phyloP scores from a whole-genome alignment of 2,113 vertebrate genomes.

The Daphoenositta chrysoptera region DNA sequence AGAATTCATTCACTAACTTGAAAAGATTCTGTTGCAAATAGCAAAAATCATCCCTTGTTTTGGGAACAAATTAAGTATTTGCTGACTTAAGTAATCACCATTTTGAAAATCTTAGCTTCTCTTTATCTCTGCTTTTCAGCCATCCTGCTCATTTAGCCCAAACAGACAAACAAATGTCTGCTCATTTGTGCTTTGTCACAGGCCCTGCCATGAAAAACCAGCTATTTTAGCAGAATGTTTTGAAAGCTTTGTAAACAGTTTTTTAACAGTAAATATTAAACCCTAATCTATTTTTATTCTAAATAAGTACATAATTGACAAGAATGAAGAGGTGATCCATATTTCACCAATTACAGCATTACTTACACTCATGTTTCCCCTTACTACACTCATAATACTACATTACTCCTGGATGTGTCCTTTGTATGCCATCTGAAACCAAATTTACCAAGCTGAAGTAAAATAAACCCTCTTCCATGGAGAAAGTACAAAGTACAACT shows the following conservation, averaged over 20 bases:
- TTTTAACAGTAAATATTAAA: neutral
- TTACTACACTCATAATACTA: neutral
- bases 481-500: neutral
- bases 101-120: neutral
- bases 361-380: neutral
- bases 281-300: neutral
- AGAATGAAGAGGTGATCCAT: neutral
- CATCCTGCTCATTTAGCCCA: neutral
- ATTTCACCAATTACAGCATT: neutral
- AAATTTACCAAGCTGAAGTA: neutral
- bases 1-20: neutral
- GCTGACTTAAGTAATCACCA: neutral
- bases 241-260: neutral
- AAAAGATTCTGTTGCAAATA: neutral
- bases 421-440: neutral
- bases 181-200: neutral
- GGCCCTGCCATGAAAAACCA: neutral
- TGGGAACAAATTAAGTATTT: neutral
- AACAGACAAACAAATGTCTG: neutral
- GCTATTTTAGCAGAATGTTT: neutral
- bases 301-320: neutral
- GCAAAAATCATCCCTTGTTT: neutral
- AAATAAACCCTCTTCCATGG: neutral
- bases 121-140: neutral
- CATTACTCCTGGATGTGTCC: neutral